phyloP scores from a whole-genome alignment of 2,797 vertebrate species.

The Acrossocheilus wenchowensis region DNA sequence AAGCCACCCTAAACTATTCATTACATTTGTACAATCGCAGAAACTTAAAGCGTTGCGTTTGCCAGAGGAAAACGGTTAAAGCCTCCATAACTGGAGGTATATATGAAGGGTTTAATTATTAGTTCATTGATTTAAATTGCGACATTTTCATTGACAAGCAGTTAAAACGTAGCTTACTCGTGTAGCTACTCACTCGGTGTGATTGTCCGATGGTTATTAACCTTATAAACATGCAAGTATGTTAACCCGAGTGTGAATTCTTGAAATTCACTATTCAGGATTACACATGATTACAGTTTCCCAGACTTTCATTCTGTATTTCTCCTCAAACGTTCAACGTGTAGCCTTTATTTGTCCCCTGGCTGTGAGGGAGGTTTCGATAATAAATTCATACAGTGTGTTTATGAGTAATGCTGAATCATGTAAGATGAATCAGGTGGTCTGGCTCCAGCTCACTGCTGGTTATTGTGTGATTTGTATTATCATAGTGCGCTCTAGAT shows the following conservation, averaged over 20 bases:
- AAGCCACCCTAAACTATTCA: background rate
- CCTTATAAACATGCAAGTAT: background rate
- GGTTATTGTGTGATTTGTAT: conserved; percentile 26
- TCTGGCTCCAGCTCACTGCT: conserved; percentile 15
- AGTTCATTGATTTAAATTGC: background rate
- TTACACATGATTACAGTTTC: background rate
- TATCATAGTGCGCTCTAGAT: background rate
- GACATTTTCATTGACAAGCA: no score
- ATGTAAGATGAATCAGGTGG: conserved; percentile 1
- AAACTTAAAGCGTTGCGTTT: background rate
- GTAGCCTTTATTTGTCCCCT: background rate
- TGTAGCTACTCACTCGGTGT: no score
- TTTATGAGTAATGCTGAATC: conserved; percentile 40
- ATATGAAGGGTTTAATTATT: background rate
- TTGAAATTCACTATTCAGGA: background rate
- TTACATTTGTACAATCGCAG: background rate
- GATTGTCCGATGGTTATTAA: background rate
- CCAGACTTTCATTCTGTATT: background rate
- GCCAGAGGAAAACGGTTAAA: background rate
- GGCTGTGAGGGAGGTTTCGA: background rate
- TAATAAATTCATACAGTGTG: conserved; percentile 11
- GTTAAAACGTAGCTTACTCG: no score
- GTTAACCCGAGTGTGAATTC: background rate
- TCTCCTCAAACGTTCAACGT: background rate
- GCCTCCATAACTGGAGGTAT: no score